Percentiles rank a stretch among this genome's conserved stretches.
Conservation (phyloP, 1,140 invertebrate genomes). For the Cataglyphis hispanica region DNA sequence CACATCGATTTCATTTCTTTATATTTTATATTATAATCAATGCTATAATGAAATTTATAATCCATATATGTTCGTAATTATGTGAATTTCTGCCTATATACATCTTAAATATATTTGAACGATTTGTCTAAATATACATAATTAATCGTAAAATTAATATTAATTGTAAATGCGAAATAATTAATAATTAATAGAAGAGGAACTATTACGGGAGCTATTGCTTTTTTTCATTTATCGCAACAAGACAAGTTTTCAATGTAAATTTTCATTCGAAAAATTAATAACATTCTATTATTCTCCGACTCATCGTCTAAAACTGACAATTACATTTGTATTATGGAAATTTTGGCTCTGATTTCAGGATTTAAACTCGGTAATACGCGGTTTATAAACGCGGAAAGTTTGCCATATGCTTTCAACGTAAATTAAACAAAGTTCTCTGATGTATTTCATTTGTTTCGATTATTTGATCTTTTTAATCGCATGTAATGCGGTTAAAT, state of each 20-base stretch:
- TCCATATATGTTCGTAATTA: not conserved
- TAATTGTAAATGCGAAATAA: conserved; percentile 7
- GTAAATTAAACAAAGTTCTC: conserved; percentile 15
- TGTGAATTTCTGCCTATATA: not conserved
- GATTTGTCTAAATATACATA: not conserved
- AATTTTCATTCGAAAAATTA: not conserved
- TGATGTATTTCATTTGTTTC: conserved; percentile 8
- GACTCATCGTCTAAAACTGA: not conserved
- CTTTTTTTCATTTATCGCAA: conserved; percentile 3
- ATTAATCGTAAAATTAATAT: not conserved
- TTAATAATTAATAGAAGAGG: not conserved
- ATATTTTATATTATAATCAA: not conserved
- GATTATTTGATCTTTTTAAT: conserved; percentile 25
- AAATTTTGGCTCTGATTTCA: not conserved
- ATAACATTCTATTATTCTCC: not conserved
- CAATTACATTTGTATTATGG: not conserved
- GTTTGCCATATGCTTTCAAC: not conserved
- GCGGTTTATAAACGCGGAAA: not conserved
- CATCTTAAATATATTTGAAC: too few species aligned
- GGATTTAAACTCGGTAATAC: conserved; percentile 8
- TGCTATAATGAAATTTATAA: not conserved
- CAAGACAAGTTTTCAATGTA: not conserved
- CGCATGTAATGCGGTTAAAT: conserved; percentile 31
- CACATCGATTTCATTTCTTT: not conserved
- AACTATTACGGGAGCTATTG: not conserved